Evolutionary conservation across 1,140 invertebrate genomes (phyloP), one percentile per base, ranked within the genome.

Genomic region (Bombyx mandarina): DNA sequence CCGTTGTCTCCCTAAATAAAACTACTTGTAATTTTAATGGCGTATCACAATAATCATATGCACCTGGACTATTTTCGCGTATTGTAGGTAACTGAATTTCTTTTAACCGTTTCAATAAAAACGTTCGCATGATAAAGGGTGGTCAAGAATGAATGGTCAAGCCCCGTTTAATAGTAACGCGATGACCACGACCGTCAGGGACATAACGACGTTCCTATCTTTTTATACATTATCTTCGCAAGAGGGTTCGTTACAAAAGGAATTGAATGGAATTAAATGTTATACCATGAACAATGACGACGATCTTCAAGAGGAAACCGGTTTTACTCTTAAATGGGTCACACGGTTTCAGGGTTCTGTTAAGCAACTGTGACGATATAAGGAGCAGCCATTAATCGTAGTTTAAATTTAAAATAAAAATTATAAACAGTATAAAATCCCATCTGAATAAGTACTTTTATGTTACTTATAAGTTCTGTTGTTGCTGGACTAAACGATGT

Each of bases 311-410:
- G 76, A 79, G 66, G 71, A 82, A 86, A 86, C 83, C 83, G 83
- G 83, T 86, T 85, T 64, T 69, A 71, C 66, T 73, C 64, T 73
- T 83, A 84, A 85, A 86, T 86, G 83, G 83, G 83, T 86, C 83
- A 86, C 83, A 86, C 83, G 82, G 81, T 84, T 79, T 67, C 75
- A 71, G 65, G 72, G 75, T 68, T 77, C 69, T 71, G 65, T 69
- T 65, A 67, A 76, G 57, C 59, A 61, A 79, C 72, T 63, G 71
- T 71, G 66, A 71, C 65, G 59, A 35, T 35, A 35, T 35, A 35
- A 35, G 26, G 26, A 35, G 26, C 26, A 35, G 26, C 26, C 26
- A 35, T 35, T 35, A 35, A 35, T 35, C 26, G 26, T 35, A 35
- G 26, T 35, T 35, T 35, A 35, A 35, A 35, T 35, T 35, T 35